These are phyloP conservation scores for Nycteola revayana DNA, from an alignment of 2,888 invertebrate species.

Conservation along the genomic window DNA sequence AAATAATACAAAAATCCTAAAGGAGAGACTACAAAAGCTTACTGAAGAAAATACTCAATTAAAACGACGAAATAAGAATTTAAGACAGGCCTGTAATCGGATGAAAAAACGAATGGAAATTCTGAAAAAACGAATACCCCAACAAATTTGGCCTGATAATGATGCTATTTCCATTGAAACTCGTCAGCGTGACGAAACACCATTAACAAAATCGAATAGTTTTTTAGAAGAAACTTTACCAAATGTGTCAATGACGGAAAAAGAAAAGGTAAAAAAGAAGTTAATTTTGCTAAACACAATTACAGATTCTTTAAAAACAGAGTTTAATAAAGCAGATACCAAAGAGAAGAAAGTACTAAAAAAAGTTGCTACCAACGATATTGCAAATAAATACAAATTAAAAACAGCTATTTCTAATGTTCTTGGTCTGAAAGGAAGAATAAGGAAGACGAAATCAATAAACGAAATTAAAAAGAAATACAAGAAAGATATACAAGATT, in stretches of 20 bases:
- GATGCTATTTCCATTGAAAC: conserved; percentile 10
- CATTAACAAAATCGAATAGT: conserved; percentile 15
- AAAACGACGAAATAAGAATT: conserved; percentile 12
- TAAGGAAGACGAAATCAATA: conserved; percentile 4
- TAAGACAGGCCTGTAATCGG: conserved; percentile 11
- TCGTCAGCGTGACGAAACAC: conserved; percentile 7
- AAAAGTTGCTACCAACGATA: conserved; percentile 3
- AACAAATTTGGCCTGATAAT: conserved; percentile 6
- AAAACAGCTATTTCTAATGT: conserved; percentile 4
- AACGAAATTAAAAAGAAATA: conserved; percentile 5
- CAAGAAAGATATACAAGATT: conserved; percentile 6
- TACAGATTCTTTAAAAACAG: conserved; percentile 4
- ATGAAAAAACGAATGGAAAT: conserved; percentile 12
- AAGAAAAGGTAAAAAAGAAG: conserved; percentile 9
- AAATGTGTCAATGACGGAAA: conserved; percentile 10
- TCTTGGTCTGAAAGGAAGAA: conserved; percentile 4
- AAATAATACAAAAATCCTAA: conserved; percentile 7
- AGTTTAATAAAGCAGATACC: conserved; percentile 6
- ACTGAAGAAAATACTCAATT: no score
- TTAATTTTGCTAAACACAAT: conserved; percentile 4
- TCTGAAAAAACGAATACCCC: conserved; percentile 10
- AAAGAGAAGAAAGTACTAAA: conserved; percentile 5
- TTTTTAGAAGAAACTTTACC: conserved; percentile 17
- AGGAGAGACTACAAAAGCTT: conserved; percentile 7
- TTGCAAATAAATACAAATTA: conserved; percentile 4